Evolutionary conservation across 2,888 invertebrate genomes (phyloP).

Genomic region (Volucella inflata): DNA sequence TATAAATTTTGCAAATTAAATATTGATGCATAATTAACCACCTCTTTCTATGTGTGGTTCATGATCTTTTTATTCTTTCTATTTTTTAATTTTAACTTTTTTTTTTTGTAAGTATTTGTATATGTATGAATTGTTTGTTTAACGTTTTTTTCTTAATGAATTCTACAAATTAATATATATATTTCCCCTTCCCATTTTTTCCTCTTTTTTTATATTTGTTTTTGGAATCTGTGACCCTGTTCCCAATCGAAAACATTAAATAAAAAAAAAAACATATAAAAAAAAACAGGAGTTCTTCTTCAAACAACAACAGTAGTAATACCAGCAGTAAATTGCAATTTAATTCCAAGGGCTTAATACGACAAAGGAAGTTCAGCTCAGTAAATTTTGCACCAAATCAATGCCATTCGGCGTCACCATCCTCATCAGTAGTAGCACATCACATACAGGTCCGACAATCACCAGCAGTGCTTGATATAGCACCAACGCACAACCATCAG

Average conservation of each 20-base stretch:
- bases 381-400: constrained; percentile 57
- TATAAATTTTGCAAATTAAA: not conserved
- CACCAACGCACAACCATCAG: constrained; percentile 34
- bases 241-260: not conserved
- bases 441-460: constrained; percentile 52
- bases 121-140: not conserved
- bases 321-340: constrained; percentile 68
- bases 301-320: constrained; percentile 66
- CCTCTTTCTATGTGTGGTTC: not conserved
- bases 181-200: constrained; percentile 15
- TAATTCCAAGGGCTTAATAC: constrained; percentile 66
- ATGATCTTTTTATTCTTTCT: constrained; percentile 1
- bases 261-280: constrained; percentile 11
- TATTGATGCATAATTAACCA: not conserved
- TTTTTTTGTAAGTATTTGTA: not conserved
- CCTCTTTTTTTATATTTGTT: constrained; percentile 13
- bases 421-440: constrained; percentile 38
- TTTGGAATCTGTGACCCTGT: constrained; percentile 21
- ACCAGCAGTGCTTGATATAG: constrained; percentile 39
- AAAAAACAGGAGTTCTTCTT: constrained; percentile 55
- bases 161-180: constrained; percentile 29
- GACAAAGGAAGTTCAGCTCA: constrained; percentile 65
- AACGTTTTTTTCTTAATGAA: constrained; percentile 1
- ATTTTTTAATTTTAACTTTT: not conserved
- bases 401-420: constrained; percentile 54